Evolutionary conservation across 2,888 invertebrate species (phyloP), one percentile per base, ranked within the genome.

Genomic region (Tipula vernalis): DNA sequence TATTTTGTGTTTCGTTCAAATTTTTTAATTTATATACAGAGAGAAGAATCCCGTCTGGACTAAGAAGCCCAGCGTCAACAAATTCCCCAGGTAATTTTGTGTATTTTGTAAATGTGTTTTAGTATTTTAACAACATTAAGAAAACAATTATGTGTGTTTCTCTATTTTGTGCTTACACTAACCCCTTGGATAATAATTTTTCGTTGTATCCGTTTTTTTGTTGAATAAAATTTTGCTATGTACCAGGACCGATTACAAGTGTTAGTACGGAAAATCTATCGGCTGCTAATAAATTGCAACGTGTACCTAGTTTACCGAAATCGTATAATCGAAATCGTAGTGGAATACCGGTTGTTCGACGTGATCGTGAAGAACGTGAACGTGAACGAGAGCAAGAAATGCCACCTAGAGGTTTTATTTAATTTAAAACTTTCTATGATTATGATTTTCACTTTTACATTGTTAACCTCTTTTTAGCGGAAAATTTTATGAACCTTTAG

Each of bases 211-310:
- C 28, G 85, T 42, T 44, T 42, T 44, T 36, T 18, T 42, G 39
- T 86, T 36, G n/a, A 18, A 86, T 86, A 47, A 28, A 28, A 84
- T 44, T 86, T 86, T 36, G 15, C 3, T 39, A 39, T 84, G 15
- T 8, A 36, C n/a, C 39, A 84, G 86, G 85, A 88, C 87, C 88
- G 88, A 88, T 88, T 86, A 89, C 89, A 86, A 89, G 89, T 87
- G 87, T 89, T 91, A 94, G 94, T 91, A 93, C 93, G 89, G 94
- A 94, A 91, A 94, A 94, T 91, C 92, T 94, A 88, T 91, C 91
- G 90, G 89, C 90, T 88, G 91, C 91, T 88, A 91, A 92, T 89
- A 92, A 92, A 88, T 91, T 94, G 88, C 93, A 93, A 90, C 92
- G 93, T 89, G 93, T 92, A 89, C 93, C 94, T 89, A 93, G 94